Conservation (phyloP, 2,797 vertebrate species). For the Artibeus lituratus region DNA sequence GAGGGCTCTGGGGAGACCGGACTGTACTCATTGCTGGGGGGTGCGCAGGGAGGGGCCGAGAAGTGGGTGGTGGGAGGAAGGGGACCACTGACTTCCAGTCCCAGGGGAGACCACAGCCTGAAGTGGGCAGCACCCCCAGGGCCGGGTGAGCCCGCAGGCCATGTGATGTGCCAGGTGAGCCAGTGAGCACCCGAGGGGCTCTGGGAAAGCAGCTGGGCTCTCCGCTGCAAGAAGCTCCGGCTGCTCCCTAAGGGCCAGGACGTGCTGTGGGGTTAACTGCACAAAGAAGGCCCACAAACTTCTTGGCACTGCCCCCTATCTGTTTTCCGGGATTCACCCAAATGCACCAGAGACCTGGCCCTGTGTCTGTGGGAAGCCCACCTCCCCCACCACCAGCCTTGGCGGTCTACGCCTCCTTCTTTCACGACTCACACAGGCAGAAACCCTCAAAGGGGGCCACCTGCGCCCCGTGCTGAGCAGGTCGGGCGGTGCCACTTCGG, state of each 20-base stretch:
- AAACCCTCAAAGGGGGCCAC: not conserved
- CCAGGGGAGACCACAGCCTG: not conserved
- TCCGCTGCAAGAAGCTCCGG: not conserved
- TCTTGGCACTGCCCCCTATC: accelerated
- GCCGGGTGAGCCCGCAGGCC: not conserved
- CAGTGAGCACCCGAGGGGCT: not conserved
- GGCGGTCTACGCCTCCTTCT: no score
- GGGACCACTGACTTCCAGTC: not conserved
- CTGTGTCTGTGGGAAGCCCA: not conserved
- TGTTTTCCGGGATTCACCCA: not conserved
- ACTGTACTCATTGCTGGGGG: not conserved
- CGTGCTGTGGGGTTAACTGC: not conserved
- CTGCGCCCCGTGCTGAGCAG: not conserved
- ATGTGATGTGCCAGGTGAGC: not conserved
- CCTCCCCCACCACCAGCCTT: no score
- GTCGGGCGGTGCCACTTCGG: not conserved
- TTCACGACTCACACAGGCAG: not conserved
- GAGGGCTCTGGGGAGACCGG: not conserved
- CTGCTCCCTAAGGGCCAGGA: not conserved
- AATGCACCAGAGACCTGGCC: not conserved
- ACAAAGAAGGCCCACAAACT: not conserved
- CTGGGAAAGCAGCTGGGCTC: accelerated
- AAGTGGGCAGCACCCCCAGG: not conserved
- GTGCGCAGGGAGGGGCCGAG: not conserved
- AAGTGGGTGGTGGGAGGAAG: not conserved